phyloP scores from a whole-genome alignment of 2,797 vertebrate species.

The Girardinus metallicus region DNA sequence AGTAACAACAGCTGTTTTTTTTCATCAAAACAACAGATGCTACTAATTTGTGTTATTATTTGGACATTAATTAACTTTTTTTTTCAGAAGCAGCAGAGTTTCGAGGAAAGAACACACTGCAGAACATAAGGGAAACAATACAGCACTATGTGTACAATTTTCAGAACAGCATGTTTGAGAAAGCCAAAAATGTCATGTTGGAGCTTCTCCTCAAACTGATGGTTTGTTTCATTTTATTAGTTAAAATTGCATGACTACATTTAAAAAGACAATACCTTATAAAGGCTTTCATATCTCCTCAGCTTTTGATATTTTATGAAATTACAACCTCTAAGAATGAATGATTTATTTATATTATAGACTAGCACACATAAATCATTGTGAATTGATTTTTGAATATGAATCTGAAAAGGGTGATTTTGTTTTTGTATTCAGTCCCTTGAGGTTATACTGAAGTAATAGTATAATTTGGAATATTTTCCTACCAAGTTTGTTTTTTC shows the following conservation, averaged over 20 bases:
- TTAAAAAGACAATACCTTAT: not conserved
- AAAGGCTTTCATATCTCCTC: not conserved
- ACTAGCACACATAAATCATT: not conserved
- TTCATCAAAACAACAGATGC: not conserved
- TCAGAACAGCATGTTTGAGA: constrained; percentile 37
- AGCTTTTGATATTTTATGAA: not conserved
- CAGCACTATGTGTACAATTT: not conserved
- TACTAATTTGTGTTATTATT: not conserved
- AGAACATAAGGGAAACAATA: constrained; percentile 13
- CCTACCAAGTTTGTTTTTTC: not conserved
- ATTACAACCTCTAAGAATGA: not conserved
- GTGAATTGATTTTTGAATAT: not conserved
- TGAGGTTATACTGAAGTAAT: not conserved
- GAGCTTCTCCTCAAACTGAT: accelerated
- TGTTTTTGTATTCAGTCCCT: not conserved
- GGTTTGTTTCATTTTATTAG: constrained; percentile 31
- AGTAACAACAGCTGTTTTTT: constrained; percentile 21
- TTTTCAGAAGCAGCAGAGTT: constrained; percentile 1
- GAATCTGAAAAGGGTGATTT: not conserved
- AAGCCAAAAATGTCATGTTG: constrained; percentile 36
- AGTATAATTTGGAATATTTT: not conserved
- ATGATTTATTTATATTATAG: not conserved
- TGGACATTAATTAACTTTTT: not conserved
- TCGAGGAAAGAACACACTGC: accelerated
- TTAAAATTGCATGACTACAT: not conserved